phyloP scores from a whole-genome alignment of 2,888 invertebrate genomes.

The Monochamus alternatus region DNA sequence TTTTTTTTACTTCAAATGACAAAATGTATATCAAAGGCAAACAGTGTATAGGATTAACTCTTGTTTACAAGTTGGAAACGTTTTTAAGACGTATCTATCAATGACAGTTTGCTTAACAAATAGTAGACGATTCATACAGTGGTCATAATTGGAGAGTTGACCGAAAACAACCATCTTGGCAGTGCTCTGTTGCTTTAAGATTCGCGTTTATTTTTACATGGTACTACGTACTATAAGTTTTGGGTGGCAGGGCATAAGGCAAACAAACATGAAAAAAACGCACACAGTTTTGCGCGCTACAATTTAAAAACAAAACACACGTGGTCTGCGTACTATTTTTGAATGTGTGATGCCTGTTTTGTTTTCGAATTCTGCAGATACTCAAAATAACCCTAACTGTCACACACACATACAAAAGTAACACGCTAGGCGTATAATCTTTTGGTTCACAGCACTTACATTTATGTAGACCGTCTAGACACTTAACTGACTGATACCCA shows the following conservation, averaged over 20 bases:
- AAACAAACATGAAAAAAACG: not conserved
- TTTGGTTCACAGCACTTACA: not conserved
- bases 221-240: constrained; percentile 5
- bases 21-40: not conserved
- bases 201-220: constrained; percentile 17
- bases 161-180: constrained; percentile 18
- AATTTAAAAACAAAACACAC: constrained; percentile 33
- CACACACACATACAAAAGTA: not conserved
- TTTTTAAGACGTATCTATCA: constrained; percentile 3
- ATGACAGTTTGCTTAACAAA: not conserved
- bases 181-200: not conserved
- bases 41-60: not conserved
- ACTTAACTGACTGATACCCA: not conserved
- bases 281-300: constrained; percentile 19
- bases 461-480: not conserved
- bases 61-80: not conserved
- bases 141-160: not conserved
- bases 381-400: constrained; percentile 5
- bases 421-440: not conserved
- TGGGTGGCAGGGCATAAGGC: not conserved
- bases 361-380: constrained; percentile 19
- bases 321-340: constrained; percentile 36
- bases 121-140: not conserved
- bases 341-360: constrained; percentile 33
- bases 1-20: not conserved